Evolutionary conservation across 2,113 vertebrate genomes (phyloP).

Genomic region (Pygoscelis antarcticus): DNA sequence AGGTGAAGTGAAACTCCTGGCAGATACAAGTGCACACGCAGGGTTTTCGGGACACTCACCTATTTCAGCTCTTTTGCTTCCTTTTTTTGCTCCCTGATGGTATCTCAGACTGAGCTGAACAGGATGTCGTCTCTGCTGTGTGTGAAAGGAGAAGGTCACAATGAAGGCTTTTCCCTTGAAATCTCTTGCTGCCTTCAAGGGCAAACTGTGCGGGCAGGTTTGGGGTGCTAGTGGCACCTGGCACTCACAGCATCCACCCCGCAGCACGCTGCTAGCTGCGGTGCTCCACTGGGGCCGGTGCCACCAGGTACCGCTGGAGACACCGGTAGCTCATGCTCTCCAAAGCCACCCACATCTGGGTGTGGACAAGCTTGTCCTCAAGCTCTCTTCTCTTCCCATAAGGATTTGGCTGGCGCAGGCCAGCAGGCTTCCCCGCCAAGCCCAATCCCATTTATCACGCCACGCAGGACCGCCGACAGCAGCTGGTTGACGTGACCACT

Average conservation of each 20-base stretch:
- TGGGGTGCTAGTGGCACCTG: rapidly evolving
- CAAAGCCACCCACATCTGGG: neutral
- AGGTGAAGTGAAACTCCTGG: neutral
- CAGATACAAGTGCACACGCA: neutral
- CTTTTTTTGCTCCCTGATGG: neutral
- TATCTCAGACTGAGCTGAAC: neutral
- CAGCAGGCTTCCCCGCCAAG: neutral
- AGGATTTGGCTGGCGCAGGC: neutral
- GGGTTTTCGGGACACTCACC: neutral
- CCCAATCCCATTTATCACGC: conserved; percentile 15
- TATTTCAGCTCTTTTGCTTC: neutral
- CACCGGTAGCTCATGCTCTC: neutral
- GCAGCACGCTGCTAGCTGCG: neutral
- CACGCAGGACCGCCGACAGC: neutral
- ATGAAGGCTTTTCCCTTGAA: neutral
- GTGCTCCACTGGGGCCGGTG: rapidly evolving
- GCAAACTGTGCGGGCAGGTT: neutral
- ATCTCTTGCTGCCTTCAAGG: neutral
- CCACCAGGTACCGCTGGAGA: neutral
- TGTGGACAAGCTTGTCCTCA: neutral
- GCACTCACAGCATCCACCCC: neutral
- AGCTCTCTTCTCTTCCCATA: neutral
- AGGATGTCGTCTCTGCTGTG: neutral
- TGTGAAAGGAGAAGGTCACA: neutral
- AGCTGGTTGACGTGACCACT: conserved; percentile 57